phyloP scores from a whole-genome alignment of 2,113 vertebrate species.

The Perognathus longimembris region DNA sequence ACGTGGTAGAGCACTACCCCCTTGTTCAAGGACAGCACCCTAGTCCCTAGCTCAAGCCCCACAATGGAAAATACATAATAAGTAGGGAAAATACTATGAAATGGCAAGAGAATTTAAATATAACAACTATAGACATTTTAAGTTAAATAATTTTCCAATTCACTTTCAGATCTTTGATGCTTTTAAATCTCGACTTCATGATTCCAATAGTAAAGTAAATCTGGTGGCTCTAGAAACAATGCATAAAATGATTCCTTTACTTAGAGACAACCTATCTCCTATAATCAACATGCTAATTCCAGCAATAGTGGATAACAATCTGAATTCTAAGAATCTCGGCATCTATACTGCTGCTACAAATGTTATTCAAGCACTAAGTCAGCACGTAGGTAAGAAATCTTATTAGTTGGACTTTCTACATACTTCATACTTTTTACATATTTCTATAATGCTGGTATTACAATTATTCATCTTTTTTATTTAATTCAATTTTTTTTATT shows the following conservation, averaged over 20 bases:
- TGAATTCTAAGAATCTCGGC: slow-evolving; percentile 95
- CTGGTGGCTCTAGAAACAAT: slow-evolving; percentile 93
- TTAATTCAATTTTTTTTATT: slow-evolving; percentile 22
- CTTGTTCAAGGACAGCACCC: too few relatives aligned
- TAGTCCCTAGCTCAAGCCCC: too few relatives aligned
- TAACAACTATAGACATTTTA: slow-evolving; percentile 43
- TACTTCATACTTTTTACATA: slow-evolving; percentile 32
- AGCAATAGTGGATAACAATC: slow-evolving; percentile 96
- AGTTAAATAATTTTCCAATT: slow-evolving; percentile 62
- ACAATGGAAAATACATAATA: too few relatives aligned
- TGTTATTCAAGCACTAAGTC: slow-evolving; percentile 90
- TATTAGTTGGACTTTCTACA: slow-evolving; percentile 31
- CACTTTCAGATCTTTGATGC: slow-evolving; percentile 93
- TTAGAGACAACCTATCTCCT: slow-evolving; percentile 91
- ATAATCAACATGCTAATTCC: slow-evolving; percentile 95
- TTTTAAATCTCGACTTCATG: slow-evolving; percentile 93
- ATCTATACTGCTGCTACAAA: slow-evolving; percentile 93
- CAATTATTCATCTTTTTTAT: slow-evolving; percentile 38
- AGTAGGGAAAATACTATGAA: slow-evolving; percentile 1
- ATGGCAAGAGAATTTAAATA: slow-evolving; percentile 37
- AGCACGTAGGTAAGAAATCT: slow-evolving; percentile 89
- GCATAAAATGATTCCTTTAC: slow-evolving; percentile 90
- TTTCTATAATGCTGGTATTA: slow-evolving; percentile 51
- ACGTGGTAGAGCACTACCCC: too few relatives aligned
- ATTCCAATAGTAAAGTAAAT: slow-evolving; percentile 97